Conservation (phyloP, 2,113 vertebrate genomes). For the Otus sunia region DNA sequence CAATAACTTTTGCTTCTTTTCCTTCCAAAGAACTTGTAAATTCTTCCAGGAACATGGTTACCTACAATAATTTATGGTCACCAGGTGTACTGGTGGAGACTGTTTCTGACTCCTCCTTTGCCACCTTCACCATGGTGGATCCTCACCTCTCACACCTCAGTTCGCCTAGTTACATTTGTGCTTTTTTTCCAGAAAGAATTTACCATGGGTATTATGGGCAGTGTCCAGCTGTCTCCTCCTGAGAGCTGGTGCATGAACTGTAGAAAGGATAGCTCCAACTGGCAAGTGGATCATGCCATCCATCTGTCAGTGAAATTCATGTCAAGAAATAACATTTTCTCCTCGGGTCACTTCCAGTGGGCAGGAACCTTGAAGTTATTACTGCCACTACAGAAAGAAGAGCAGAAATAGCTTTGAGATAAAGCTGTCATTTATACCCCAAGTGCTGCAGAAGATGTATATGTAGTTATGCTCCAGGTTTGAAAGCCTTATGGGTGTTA, state of each 20-base stretch:
- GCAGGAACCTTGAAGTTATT: neutral
- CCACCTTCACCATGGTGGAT: neutral
- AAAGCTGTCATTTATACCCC: neutral
- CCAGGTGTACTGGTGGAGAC: neutral
- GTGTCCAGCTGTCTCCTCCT: neutral
- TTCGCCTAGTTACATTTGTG: neutral
- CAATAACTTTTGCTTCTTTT: neutral
- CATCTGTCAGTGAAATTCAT: neutral
- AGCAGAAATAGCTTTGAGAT: neutral
- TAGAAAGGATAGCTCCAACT: neutral
- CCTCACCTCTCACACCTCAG: accelerated
- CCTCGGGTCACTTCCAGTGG: neutral
- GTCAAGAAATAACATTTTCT: neutral
- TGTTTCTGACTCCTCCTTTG: neutral
- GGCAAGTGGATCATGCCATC: neutral
- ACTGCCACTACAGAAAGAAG: neutral
- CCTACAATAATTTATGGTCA: neutral
- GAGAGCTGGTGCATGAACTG: neutral
- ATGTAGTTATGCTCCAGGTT: neutral
- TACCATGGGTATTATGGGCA: neutral
- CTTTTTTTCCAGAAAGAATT: neutral
- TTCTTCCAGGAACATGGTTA: neutral
- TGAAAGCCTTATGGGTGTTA: neutral
- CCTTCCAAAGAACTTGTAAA: neutral
- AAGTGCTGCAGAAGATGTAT: neutral